Percentiles rank a stretch among this genome's conserved stretches.
Evolutionary conservation across 2,888 invertebrate species (phyloP).

Genomic region (Trissoscelio sp.): DNA sequence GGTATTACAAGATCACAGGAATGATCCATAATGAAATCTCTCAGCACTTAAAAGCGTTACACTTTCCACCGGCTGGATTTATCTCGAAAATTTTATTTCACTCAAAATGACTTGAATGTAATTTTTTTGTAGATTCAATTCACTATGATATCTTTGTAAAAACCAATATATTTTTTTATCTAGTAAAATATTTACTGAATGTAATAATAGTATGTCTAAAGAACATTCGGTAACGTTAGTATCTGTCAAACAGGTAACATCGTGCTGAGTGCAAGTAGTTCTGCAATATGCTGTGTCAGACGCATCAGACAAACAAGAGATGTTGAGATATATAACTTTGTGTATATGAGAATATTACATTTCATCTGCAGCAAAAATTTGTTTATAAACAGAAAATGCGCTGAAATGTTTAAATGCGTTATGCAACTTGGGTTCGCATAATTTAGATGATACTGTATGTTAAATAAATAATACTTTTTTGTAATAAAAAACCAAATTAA

Average conservation of each 20-base stretch:
- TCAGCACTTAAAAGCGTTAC: neutral
- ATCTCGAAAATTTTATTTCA: too few relatives aligned
- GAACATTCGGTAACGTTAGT: conserved; percentile 23
- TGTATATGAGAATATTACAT: conserved; percentile 23
- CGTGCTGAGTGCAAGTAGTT: conserved; percentile 51
- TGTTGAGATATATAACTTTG: conserved; percentile 20
- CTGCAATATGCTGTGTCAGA: conserved; percentile 42
- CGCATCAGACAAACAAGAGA: conserved; percentile 32
- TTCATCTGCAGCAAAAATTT: conserved; percentile 12
- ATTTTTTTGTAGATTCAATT: neutral
- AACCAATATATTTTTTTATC: too few relatives aligned
- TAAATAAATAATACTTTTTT: too few relatives aligned
- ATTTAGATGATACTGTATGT: too few relatives aligned
- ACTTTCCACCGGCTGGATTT: neutral
- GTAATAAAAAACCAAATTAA: too few relatives aligned
- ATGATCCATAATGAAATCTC: neutral
- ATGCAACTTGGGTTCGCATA: too few relatives aligned
- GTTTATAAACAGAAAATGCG: neutral
- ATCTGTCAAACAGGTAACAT: conserved; percentile 39
- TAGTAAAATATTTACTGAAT: conserved; percentile 9
- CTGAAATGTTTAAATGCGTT: neutral
- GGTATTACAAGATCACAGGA: conserved; percentile 3
- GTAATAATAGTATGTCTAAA: conserved; percentile 12
- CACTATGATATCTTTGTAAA: too few relatives aligned
- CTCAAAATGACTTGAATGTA: neutral